Conservation (phyloP, 2,113 vertebrate genomes). For the Anseranas semipalmata region DNA sequence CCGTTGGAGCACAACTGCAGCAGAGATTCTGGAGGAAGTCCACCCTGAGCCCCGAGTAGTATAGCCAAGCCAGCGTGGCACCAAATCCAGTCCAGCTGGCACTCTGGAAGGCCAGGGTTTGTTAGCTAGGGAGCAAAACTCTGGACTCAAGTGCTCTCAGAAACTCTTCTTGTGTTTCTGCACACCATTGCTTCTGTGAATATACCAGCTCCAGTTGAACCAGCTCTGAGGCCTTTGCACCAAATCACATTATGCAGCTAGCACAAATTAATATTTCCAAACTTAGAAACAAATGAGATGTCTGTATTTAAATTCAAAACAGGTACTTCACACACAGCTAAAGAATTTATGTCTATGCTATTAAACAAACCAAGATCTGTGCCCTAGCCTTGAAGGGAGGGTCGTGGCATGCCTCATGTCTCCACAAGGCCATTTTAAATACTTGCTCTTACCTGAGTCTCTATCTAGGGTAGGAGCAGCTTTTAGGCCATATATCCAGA, state of each 20-base stretch:
- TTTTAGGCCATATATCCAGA: neutral
- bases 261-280: neutral
- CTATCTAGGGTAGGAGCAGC: neutral
- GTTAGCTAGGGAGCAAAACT: neutral
- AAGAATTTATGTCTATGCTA: neutral
- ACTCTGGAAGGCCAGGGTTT: neutral
- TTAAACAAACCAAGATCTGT: neutral
- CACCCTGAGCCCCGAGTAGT: neutral
- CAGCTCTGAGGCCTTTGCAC: neutral
- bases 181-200: neutral
- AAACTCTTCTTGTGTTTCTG: neutral
- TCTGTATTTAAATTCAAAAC: neutral
- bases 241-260: neutral
- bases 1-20: neutral
- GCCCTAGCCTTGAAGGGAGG: neutral
- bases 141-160: neutral
- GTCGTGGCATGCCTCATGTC: neutral
- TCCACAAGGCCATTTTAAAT: neutral
- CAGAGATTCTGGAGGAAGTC: neutral
- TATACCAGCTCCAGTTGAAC: neutral
- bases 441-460: neutral
- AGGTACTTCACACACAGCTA: neutral
- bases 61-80: neutral
- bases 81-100: neutral
- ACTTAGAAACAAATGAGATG: neutral